These are phyloP conservation scores for Hypomecis punctinalis DNA, from an alignment of 2,888 invertebrate genomes.

Conservation along the genomic window DNA sequence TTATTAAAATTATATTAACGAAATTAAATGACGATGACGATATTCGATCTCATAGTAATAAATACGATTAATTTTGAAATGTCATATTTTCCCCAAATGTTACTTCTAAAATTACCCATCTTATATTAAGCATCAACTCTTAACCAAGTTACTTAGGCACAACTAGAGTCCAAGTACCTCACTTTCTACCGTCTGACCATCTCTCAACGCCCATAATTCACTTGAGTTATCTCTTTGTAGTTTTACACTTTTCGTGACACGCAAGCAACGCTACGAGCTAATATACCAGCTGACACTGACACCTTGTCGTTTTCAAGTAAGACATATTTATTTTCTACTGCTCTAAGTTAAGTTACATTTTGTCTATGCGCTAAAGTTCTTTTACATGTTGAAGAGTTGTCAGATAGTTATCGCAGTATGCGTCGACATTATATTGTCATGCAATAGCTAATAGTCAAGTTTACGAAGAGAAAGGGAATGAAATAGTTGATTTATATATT, in stretches of 20 bases:
- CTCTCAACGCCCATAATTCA: constrained; percentile 37
- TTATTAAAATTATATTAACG: too few relatives aligned
- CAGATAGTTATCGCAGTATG: constrained; percentile 15
- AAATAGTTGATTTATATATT: constrained; percentile 15
- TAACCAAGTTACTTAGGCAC: constrained; percentile 7
- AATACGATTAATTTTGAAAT: not conserved
- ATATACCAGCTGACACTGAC: not conserved
- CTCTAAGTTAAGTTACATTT: not conserved
- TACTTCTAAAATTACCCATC: constrained; percentile 18
- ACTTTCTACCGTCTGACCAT: constrained; percentile 39
- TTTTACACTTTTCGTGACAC: constrained; percentile 31
- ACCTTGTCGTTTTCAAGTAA: constrained; percentile 9
- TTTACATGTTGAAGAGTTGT: constrained; percentile 5
- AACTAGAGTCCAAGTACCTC: constrained; percentile 31
- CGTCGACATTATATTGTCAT: constrained; percentile 26
- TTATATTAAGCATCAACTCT: not conserved
- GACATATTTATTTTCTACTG: not conserved
- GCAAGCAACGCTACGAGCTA: constrained; percentile 19
- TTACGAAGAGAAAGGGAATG: constrained; percentile 18
- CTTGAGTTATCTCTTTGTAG: constrained; percentile 32
- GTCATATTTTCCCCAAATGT: not conserved
- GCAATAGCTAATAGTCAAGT: constrained; percentile 3
- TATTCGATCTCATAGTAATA: not conserved
- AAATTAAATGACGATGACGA: too few relatives aligned
- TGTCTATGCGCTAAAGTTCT: constrained; percentile 1